Evolutionary conservation across 1,140 invertebrate genomes (phyloP).

Genomic region (Anagrus nilaparvatae): DNA sequence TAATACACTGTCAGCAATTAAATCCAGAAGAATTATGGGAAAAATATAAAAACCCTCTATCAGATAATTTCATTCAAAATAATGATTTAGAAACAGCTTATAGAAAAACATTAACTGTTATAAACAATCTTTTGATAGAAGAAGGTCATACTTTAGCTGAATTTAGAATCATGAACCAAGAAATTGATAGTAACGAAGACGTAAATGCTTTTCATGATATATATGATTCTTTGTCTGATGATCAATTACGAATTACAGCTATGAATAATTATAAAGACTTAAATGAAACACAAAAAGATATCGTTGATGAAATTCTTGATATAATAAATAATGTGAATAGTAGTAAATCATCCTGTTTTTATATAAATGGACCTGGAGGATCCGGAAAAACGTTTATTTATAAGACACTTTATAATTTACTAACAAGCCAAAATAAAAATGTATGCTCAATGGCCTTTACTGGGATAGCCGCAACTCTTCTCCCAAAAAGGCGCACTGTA

Average conservation of each 20-base stretch:
- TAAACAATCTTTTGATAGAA: neutral
- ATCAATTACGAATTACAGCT: neutral
- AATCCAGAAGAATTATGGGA: constrained; percentile 3
- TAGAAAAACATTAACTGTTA: neutral
- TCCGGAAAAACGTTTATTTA: constrained; percentile 14
- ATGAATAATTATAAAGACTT: too few relatives aligned
- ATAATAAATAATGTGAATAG: neutral
- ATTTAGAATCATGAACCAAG: neutral
- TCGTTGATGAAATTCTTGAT: neutral
- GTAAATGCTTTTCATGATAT: too few relatives aligned
- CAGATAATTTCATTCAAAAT: neutral
- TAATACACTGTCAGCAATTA: constrained; percentile 1
- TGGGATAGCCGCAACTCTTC: constrained; percentile 19
- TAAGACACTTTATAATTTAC: constrained; percentile 6
- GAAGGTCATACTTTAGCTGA: neutral
- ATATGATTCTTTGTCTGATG: too few relatives aligned
- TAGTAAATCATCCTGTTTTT: neutral
- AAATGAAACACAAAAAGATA: neutral
- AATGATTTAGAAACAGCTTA: neutral
- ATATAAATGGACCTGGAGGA: constrained; percentile 13
- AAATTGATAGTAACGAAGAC: neutral
- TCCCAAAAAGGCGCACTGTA: constrained; percentile 17
- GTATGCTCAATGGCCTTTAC: constrained; percentile 10
- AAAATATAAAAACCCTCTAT: neutral
- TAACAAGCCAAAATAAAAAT: constrained; percentile 1